Evolutionary conservation across 2,797 vertebrate genomes (phyloP).

Genomic region (Sylvilagus floridanus): DNA sequence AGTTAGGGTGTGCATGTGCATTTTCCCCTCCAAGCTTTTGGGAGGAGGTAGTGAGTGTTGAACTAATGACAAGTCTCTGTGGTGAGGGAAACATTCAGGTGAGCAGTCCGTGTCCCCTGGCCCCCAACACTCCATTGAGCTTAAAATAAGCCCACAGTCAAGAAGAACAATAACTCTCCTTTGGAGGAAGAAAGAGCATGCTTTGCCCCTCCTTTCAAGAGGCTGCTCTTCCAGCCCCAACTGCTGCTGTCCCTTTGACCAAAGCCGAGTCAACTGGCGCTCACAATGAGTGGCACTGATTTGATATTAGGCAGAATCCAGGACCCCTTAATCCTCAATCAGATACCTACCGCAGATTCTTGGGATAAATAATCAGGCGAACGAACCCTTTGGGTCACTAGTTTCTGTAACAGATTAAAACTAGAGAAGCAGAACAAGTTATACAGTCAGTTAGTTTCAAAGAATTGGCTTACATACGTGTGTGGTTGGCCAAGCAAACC

Average conservation of each 20-base stretch:
- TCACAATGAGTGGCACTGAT: neutral
- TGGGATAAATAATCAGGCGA: neutral
- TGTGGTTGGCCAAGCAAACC: neutral
- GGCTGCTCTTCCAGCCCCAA: neutral
- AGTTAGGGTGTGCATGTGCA: neutral
- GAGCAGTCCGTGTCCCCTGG: neutral
- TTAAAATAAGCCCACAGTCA: neutral
- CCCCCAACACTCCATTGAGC: neutral
- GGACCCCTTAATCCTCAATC: neutral
- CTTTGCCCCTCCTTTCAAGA: neutral
- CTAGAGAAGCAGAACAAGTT: neutral
- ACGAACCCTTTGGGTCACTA: neutral
- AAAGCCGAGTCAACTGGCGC: neutral
- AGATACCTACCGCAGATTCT: neutral
- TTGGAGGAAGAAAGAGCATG: neutral
- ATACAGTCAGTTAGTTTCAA: neutral
- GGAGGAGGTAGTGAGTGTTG: neutral
- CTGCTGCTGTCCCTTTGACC: neutral
- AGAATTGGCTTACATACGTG: neutral
- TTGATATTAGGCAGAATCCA: neutral
- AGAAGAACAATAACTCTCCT: neutral
- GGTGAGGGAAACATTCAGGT: neutral
- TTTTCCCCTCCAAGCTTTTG: neutral
- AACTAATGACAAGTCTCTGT: neutral
- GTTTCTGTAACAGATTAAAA: conserved; percentile 4